Evolutionary conservation across 2,888 invertebrate genomes (phyloP).

Genomic region (Cataglyphis cursor): DNA sequence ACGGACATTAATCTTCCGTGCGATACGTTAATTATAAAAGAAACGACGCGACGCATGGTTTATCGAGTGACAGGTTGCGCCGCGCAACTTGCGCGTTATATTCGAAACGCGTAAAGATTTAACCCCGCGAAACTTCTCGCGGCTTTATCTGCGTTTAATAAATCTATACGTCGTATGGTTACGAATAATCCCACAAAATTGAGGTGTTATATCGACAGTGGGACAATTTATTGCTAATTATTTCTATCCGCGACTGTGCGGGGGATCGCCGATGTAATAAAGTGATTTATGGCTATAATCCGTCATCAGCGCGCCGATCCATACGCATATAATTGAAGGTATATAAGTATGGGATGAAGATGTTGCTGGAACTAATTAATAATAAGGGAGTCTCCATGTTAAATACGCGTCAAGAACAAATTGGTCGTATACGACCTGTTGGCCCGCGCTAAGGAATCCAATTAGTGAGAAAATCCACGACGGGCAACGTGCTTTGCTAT

Average conservation of each 20-base stretch:
- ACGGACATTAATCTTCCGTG: conserved; percentile 60
- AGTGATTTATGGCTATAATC: conserved; percentile 64
- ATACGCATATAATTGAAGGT: conserved; percentile 57
- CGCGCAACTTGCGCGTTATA: conserved; percentile 24
- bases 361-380: conserved; percentile 70
- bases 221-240: conserved; percentile 72
- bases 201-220: conserved; percentile 38
- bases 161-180: conserved; percentile 9
- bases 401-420: conserved; percentile 58
- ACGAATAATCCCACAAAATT: conserved; percentile 34
- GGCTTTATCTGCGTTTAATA: conserved; percentile 47
- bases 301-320: conserved; percentile 63
- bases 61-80: conserved; percentile 51
- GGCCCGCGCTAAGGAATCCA: conserved; percentile 62
- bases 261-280: conserved; percentile 43
- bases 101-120: conserved; percentile 16
- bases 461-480: conserved; percentile 62
- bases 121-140: conserved; percentile 42
- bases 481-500: conserved; percentile 10
- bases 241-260: conserved; percentile 35
- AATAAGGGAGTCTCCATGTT: conserved; percentile 60
- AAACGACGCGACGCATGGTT: conserved; percentile 48
- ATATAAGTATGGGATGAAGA: conserved; percentile 64
- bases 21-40: conserved; percentile 62
- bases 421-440: conserved; percentile 59